phyloP scores from a whole-genome alignment of 2,888 invertebrate genomes.

The Melanchra persicariae region DNA sequence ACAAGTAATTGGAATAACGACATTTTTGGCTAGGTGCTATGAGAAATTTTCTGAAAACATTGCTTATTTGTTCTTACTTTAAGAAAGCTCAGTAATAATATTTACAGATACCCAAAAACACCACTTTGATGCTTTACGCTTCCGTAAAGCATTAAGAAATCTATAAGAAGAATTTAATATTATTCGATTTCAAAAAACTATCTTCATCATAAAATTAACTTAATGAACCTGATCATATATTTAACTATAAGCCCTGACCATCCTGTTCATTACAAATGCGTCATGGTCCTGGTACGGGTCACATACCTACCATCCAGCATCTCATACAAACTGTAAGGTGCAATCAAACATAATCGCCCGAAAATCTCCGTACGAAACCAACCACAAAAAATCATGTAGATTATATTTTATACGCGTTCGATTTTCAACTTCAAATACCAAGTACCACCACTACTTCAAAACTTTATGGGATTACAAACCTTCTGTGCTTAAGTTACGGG shows the following conservation, averaged over 20 bases:
- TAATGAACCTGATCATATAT: not conserved
- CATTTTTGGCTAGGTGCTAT: no score
- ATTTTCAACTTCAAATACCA: conserved; percentile 70
- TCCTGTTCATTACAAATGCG: conserved; percentile 54
- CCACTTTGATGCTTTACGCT: no score
- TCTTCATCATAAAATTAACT: conserved; percentile 13
- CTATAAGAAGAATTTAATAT: not conserved
- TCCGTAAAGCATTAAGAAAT: not conserved
- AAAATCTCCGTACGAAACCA: conserved; percentile 80
- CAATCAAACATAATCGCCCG: conserved; percentile 83
- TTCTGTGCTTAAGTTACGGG: conserved; percentile 50
- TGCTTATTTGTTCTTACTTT: no score
- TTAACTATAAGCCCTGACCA: not conserved
- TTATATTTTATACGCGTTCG: conserved; percentile 78
- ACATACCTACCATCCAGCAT: conserved; percentile 60
- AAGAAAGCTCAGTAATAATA: no score
- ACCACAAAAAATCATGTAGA: conserved; percentile 84
- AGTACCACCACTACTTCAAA: conserved; percentile 17
- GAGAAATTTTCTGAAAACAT: no score
- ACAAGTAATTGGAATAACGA: no score
- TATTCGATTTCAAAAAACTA: not conserved
- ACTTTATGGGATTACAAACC: conserved; percentile 49
- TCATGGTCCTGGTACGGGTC: conserved; percentile 55
- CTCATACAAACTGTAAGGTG: conserved; percentile 65
- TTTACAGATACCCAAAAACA: not conserved